phyloP scores from a whole-genome alignment of 1,140 invertebrate species.

The Nautilus pompilius region DNA sequence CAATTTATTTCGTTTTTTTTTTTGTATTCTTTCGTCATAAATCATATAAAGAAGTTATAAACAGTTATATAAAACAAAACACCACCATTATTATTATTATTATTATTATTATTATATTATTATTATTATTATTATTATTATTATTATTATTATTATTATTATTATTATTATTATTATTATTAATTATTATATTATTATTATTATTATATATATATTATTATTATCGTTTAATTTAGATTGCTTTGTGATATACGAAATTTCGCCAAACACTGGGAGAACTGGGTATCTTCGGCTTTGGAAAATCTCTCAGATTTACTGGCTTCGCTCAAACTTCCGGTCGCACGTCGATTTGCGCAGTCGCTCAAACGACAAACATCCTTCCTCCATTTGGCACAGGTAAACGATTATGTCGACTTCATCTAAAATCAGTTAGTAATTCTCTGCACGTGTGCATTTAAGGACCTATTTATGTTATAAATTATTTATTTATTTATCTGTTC shows the following conservation, averaged over 20 bases:
- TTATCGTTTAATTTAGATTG: slow-evolving; percentile 23
- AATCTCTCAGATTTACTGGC: slow-evolving; percentile 39
- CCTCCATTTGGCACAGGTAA: slow-evolving; percentile 52
- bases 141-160: not conserved
- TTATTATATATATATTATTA: not conserved
- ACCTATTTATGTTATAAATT: too few relatives aligned
- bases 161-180: not conserved
- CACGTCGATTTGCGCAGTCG: slow-evolving; percentile 39
- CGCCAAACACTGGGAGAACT: slow-evolving; percentile 51
- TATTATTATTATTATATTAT: not conserved
- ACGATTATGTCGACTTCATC: too few relatives aligned
- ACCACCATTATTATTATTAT: too few relatives aligned
- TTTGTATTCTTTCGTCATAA: not conserved
- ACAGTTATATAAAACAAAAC: not conserved
- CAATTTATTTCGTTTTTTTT: not conserved
- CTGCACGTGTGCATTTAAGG: too few relatives aligned
- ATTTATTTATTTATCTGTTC: too few relatives aligned
- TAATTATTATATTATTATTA: too few relatives aligned
- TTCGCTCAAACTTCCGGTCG: slow-evolving; percentile 43
- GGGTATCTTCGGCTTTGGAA: slow-evolving; percentile 46
- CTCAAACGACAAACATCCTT: slow-evolving; percentile 52
- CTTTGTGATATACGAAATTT: slow-evolving; percentile 50
- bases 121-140: not conserved
- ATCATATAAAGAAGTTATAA: not conserved
- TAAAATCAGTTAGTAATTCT: too few relatives aligned